Percentiles rank a stretch among this genome's conserved stretches.
Evolutionary conservation across 2,113 vertebrate species (phyloP).

Genomic region (Periophthalmodon schlosseri): DNA sequence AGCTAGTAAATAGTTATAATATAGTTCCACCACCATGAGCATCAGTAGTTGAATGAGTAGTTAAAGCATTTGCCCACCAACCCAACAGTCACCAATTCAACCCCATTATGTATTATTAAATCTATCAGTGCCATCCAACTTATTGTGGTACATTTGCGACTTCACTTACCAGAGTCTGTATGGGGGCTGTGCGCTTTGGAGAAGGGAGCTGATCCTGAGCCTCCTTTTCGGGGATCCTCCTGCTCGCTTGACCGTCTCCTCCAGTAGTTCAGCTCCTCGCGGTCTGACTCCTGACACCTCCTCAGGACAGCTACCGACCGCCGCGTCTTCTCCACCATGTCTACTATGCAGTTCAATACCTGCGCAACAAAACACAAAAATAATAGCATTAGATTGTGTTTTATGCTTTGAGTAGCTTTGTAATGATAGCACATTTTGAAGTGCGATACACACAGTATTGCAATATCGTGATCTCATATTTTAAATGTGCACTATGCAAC

Average conservation of each 20-base stretch:
- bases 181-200: constrained; percentile 91
- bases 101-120: no score
- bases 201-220: constrained; percentile 64
- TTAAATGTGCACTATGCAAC: no score
- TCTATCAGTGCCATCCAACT: neutral
- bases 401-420: neutral
- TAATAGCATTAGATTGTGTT: no score
- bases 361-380: constrained; percentile 41
- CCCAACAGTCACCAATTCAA: no score
- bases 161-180: constrained; percentile 84
- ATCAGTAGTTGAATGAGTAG: no score
- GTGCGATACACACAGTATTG: neutral
- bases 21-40: no score
- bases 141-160: neutral
- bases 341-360: constrained; percentile 98
- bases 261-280: constrained; percentile 97
- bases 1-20: no score
- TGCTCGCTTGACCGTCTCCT: constrained; percentile 88
- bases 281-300: constrained; percentile 94
- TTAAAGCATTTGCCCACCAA: no score
- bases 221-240: constrained; percentile 87
- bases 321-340: constrained; percentile 98
- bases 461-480: no score
- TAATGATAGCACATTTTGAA: no score
- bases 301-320: constrained; percentile 93